Percentiles rank a stretch among this genome's conserved stretches.
Evolutionary conservation across 2,113 vertebrate genomes (phyloP).

Genomic region (Coptodon bakossiorum): DNA sequence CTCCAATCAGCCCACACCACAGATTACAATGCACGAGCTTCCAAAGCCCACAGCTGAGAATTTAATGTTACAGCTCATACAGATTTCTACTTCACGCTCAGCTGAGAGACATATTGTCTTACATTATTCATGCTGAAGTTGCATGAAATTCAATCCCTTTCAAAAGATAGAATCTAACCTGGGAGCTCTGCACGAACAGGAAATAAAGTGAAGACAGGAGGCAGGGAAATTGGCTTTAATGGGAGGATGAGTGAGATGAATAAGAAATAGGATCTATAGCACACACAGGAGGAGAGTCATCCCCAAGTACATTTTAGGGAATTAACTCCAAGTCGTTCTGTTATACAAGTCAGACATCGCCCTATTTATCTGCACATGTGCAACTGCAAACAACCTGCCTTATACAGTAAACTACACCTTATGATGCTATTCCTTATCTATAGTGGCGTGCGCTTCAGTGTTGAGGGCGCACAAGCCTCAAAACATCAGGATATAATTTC

Average conservation of each 20-base stretch:
- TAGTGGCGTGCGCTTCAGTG: neutral
- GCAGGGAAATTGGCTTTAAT: constrained; percentile 40
- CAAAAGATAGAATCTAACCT: constrained; percentile 26
- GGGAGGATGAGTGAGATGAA: constrained; percentile 37
- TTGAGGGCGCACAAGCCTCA: neutral
- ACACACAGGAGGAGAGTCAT: neutral
- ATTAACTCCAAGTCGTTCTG: neutral
- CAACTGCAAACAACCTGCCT: neutral
- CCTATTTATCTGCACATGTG: neutral
- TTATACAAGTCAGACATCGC: neutral
- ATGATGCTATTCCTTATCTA: neutral
- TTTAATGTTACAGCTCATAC: constrained; percentile 2
- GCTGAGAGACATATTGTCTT: constrained; percentile 29
- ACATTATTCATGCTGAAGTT: constrained; percentile 59
- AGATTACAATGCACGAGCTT: neutral
- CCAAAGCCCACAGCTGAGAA: neutral
- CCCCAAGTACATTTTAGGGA: neutral
- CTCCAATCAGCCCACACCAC: neutral
- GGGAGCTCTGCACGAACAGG: constrained; percentile 1
- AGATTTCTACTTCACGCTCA: constrained; percentile 19
- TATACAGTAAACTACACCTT: neutral
- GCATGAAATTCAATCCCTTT: constrained; percentile 39
- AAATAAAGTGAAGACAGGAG: constrained; percentile 36
- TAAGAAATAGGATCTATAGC: constrained; percentile 13
- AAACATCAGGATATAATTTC: neutral